phyloP scores from a whole-genome alignment of 2,888 invertebrate species.

The Plebejus argus region DNA sequence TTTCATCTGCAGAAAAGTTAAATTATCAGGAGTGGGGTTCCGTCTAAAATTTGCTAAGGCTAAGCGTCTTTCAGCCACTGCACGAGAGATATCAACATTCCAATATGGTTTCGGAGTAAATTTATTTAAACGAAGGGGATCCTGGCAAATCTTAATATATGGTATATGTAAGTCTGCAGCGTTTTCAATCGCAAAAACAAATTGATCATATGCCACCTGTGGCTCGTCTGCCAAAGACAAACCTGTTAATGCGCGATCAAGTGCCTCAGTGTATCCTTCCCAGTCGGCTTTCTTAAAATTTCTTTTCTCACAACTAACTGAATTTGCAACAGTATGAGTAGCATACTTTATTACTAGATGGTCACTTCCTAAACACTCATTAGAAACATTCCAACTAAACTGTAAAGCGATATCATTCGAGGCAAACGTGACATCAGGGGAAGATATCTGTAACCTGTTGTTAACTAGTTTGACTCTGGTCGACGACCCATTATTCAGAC shows the following conservation, averaged over 20 bases:
- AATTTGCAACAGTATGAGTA: background rate
- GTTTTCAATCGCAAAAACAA: background rate
- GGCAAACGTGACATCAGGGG: slow-evolving; percentile 37
- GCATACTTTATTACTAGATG: slow-evolving; percentile 33
- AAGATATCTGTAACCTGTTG: slow-evolving; percentile 2
- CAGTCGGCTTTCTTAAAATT: slow-evolving; percentile 36
- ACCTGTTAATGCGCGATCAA: background rate
- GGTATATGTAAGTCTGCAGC: slow-evolving; percentile 37
- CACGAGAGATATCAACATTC: slow-evolving; percentile 42
- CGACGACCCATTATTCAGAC: slow-evolving; percentile 8
- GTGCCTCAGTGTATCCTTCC: background rate
- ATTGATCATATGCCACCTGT: background rate
- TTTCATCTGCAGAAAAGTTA: slow-evolving; percentile 34
- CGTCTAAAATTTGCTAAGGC: slow-evolving; percentile 43
- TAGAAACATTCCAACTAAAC: slow-evolving; percentile 35
- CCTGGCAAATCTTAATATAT: slow-evolving; percentile 26
- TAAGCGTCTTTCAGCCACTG: slow-evolving; percentile 40
- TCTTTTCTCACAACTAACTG: background rate
- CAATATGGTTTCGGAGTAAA: slow-evolving; percentile 46
- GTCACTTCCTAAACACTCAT: slow-evolving; percentile 38
- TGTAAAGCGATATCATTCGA: slow-evolving; percentile 36
- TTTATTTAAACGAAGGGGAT: slow-evolving; percentile 29
- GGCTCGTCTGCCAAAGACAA: background rate
- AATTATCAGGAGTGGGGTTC: slow-evolving; percentile 43
- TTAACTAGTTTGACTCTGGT: slow-evolving; percentile 26